Percentiles rank a stretch among this genome's conserved stretches.
These are phyloP conservation scores for Camponotus pennsylvanicus DNA, from an alignment of 1,140 invertebrate species.

Conservation along the genomic window DNA sequence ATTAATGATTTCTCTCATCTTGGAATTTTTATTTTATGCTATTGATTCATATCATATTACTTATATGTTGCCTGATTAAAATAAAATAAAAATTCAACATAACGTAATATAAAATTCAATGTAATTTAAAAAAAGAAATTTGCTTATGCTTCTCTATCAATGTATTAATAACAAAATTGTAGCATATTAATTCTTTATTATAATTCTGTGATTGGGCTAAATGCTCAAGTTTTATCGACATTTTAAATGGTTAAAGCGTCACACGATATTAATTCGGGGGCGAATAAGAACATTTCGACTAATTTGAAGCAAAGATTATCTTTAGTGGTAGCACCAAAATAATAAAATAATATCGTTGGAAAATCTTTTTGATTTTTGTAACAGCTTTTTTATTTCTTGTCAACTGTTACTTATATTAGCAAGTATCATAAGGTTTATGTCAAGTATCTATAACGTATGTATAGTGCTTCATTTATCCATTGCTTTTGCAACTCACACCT, in stretches of 20 bases:
- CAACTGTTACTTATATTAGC: slow-evolving; percentile 72
- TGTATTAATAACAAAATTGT: slow-evolving; percentile 59
- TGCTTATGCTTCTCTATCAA: slow-evolving; percentile 13
- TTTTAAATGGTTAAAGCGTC: slow-evolving; percentile 26
- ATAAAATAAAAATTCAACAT: slow-evolving; percentile 51
- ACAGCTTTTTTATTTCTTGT: slow-evolving; percentile 69
- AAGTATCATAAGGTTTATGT: slow-evolving; percentile 69
- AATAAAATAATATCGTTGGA: slow-evolving; percentile 54
- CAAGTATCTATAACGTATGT: slow-evolving; percentile 72
- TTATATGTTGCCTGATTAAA: slow-evolving; percentile 15
- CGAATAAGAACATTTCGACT: slow-evolving; percentile 36
- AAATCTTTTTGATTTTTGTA: slow-evolving; percentile 71
- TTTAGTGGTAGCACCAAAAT: slow-evolving; percentile 61
- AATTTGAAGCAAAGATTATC: slow-evolving; percentile 51
- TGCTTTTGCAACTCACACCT: slow-evolving; percentile 60
- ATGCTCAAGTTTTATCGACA: slow-evolving; percentile 15
- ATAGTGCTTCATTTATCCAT: slow-evolving; percentile 67
- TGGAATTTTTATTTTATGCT: not conserved
- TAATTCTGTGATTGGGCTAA: slow-evolving; percentile 46
- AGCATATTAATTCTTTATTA: slow-evolving; percentile 5
- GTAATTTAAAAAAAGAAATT: slow-evolving; percentile 10
- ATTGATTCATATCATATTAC: slow-evolving; percentile 47
- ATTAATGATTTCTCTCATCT: not conserved
- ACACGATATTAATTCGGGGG: slow-evolving; percentile 48
- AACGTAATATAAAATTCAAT: slow-evolving; percentile 27